These are phyloP conservation scores for Amblyteles armatorius DNA, from an alignment of 2,888 invertebrate genomes.

Conservation along the genomic window DNA sequence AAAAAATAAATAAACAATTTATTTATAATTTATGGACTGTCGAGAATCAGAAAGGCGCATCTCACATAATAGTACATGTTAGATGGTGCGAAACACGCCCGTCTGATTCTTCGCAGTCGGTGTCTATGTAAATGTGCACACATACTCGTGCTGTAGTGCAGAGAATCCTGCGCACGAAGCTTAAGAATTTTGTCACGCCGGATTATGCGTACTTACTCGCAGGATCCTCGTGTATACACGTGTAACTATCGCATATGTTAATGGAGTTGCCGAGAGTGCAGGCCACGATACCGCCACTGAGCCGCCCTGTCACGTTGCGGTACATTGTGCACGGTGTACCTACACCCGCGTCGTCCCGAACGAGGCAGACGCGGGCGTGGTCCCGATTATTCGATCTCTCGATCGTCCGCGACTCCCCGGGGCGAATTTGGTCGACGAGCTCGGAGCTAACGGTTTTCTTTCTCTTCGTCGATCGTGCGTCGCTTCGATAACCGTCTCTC, in stretches of 20 bases:
- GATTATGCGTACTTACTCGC: conserved; percentile 44
- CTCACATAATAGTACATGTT: background rate
- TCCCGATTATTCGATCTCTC: conserved; percentile 38
- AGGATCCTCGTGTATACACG: conserved; percentile 48
- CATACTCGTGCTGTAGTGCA: background rate
- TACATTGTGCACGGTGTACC: background rate
- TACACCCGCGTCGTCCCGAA: background rate
- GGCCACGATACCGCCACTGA: conserved; percentile 6
- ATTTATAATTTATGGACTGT: background rate
- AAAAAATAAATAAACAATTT: too few relatives aligned
- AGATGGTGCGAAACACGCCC: background rate
- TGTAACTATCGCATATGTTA: conserved; percentile 44
- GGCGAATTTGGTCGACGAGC: conserved; percentile 4
- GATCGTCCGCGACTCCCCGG: conserved; percentile 18
- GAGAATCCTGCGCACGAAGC: conserved; percentile 20
- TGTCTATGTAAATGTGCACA: background rate
- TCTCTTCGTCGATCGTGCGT: background rate
- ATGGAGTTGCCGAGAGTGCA: conserved; percentile 31
- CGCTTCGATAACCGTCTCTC: background rate
- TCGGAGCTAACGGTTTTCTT: conserved; percentile 8
- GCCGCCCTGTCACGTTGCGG: conserved; percentile 2
- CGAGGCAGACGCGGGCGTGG: conserved; percentile 30
- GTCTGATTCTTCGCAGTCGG: background rate
- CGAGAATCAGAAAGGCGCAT: too few relatives aligned
- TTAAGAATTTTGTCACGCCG: conserved; percentile 49